Evolutionary conservation across 2,888 invertebrate genomes (phyloP), one percentile per base, ranked within the genome.

Genomic region (Phanerotoma sp.): DNA sequence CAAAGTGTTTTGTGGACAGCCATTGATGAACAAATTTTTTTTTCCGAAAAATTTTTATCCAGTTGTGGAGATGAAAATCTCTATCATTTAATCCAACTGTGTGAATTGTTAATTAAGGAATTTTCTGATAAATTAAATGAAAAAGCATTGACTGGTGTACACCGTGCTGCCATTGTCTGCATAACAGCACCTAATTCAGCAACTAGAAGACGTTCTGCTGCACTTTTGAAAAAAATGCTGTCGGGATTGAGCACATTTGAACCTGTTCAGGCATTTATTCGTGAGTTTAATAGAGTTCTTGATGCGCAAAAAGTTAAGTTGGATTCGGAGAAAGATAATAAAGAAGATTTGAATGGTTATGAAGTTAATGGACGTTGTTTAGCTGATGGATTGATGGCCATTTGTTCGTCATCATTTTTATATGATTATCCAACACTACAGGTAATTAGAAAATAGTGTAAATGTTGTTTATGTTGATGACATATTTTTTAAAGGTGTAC

Each of bases 41-140:
- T 93, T 41, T 88, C 90, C 48, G 94, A 95, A 63, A 88, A 92
- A 68, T 89, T 89, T 73, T 79, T 96, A 35, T 72, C 84, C 11
- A 81, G 86, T 9, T 87, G 89, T 37, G 77, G 84, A 11, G 86
- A 88, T 62, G 91, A 92, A 64, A 50, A 55, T 22, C 75, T 87
- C 21, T 81, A 83, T 58, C 85, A 87, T 77, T 83, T 93, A 62
- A 86, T 88, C 78, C 80, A 86, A 66, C 81, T 93, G 65, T 87
- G 89, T 70, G 87, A 88, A 74, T 82, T 82, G 58, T 79, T 93
- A 35, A 78, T 93, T 44, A 81, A 85, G 56, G 84, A 88, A 63
- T 88, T 90, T 79, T 81, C 81, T 10, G 82, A 82, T 64, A 85
- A 85, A 73, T 77, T 91, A 61, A 84, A 83, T 63, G 88, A 87